Base-by-base conservation (phyloP, 2,888 invertebrate genomes). In the Thymelicus sylvestris region DNA sequence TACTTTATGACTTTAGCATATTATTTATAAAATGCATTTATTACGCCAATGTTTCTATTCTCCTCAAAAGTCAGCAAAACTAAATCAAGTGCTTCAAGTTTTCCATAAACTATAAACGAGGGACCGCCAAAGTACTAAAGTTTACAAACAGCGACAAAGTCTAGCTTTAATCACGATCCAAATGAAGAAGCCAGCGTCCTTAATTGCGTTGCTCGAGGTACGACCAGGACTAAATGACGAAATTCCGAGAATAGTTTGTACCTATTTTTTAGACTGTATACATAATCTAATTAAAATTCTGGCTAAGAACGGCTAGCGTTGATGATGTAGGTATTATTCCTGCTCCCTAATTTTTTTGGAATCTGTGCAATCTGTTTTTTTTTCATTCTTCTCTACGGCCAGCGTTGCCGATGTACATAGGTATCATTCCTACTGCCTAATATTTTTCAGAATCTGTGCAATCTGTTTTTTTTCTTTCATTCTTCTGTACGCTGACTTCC, bases 101-200 rank as follows among this genome's bases (percentile, higher is more conserved):
- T 59, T 50, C 60, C 24, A 39, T 12, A 38, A 66, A 66, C 47
- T 44, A 57, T 57, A n/a, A 62, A 24, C 44, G 7, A 47, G 12
- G 12, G 62, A 24, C 8, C 63, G 47, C 63, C 47, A 52, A 47
- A 61, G 67, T 52, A 7, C 52, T 52, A 52, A 67, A 67, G 67
- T 57, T 68, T 64, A 59, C 62, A 64, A 47, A 59, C 44, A 55
- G 41, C 69, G 55, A 62, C 61, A 67, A 62, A 62, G 62, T 62
- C 24, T 7, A n/a, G 64, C 48, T 64, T 69, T 69, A 69, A 69
- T 64, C 59, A 69, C 69, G 57, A 24, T 48, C 64, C 38, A 50
- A 59, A 48, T 61, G 52, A 41, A 61, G 48, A 60, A 60, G 48
- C n/a, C 57, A 15, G 69, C 64, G 15, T 64, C 63, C 44, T 57